These are phyloP conservation scores for Neocrepidodera transversa DNA, from an alignment of 2,888 invertebrate genomes.

Conservation along the genomic window DNA sequence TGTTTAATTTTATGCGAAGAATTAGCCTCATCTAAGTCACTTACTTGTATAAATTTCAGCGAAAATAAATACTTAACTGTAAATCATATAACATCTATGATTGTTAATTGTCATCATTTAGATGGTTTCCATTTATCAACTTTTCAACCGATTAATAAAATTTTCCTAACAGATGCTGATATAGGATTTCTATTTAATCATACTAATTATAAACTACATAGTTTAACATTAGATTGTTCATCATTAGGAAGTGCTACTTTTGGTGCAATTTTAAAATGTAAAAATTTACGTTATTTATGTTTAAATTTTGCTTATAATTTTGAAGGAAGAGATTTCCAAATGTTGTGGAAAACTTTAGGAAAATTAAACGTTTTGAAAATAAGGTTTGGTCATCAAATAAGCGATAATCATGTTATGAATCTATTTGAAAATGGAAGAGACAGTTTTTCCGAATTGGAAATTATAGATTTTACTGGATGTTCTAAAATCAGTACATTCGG, in stretches of 20 bases:
- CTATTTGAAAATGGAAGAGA: constrained; percentile 30
- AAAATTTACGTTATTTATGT: constrained; percentile 31
- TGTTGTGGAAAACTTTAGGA: constrained; percentile 31
- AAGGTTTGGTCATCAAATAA: constrained; percentile 33
- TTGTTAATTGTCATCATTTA: constrained; percentile 32
- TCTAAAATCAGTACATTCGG: constrained; percentile 29
- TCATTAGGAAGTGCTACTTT: constrained; percentile 30
- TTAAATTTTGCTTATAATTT: constrained; percentile 39
- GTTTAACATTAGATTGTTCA: constrained; percentile 36
- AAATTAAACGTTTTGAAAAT: constrained; percentile 27
- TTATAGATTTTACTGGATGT: constrained; percentile 37
- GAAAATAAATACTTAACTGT: constrained; percentile 28
- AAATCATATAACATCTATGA: constrained; percentile 27
- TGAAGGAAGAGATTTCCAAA: constrained; percentile 31
- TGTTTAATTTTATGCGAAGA: constrained; percentile 35
- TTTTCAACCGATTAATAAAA: constrained; percentile 31
- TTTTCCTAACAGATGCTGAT: constrained; percentile 26
- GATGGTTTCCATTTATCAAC: constrained; percentile 33
- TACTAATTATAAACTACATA: constrained; percentile 24
- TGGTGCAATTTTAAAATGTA: constrained; percentile 29
- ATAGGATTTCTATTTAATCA: constrained; percentile 31
- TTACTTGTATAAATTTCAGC: constrained; percentile 30
- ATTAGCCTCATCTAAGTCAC: constrained; percentile 16
- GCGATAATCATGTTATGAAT: constrained; percentile 22
- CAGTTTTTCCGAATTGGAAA: constrained; percentile 25